A percentile compares a stretch with the other conserved stretches of the same genome.
These are phyloP conservation scores for Macquaria ambigua DNA, from an alignment of 2,113 vertebrate genomes.

Conservation along the genomic window DNA sequence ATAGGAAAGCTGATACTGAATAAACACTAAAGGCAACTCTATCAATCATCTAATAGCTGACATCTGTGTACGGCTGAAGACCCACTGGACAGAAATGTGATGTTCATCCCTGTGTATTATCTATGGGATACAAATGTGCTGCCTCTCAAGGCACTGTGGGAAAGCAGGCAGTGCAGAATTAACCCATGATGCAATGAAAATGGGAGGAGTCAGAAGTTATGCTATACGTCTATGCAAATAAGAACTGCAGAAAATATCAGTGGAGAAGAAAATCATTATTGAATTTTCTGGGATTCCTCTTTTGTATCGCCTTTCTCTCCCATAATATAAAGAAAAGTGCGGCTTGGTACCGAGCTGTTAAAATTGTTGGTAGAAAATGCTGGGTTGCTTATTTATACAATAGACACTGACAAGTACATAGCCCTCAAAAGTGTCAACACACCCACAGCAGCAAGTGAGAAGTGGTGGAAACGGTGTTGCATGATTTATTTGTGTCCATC, in stretches of 20 bases:
- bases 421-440: not conserved
- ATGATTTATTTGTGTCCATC: not conserved
- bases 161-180: not conserved
- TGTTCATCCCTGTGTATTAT: not conserved
- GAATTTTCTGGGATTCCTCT: not conserved
- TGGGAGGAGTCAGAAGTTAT: not conserved
- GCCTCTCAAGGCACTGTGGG: not conserved
- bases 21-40: conserved; percentile 12
- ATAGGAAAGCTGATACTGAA: conserved; percentile 2
- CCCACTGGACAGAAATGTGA: not conserved
- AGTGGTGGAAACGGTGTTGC: not conserved
- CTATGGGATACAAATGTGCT: not conserved
- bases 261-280: not conserved
- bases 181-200: not conserved
- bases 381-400: not conserved
- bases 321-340: not conserved
- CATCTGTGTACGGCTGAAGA: not conserved
- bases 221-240: not conserved
- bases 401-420: not conserved
- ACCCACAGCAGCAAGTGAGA: conserved; percentile 21
- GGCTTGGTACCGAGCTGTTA: not conserved
- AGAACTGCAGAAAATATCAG: not conserved
- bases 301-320: not conserved
- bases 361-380: not conserved
- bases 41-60: not conserved